Conservation (phyloP, 2,797 vertebrate species). For the Notamacropus eugenii region DNA sequence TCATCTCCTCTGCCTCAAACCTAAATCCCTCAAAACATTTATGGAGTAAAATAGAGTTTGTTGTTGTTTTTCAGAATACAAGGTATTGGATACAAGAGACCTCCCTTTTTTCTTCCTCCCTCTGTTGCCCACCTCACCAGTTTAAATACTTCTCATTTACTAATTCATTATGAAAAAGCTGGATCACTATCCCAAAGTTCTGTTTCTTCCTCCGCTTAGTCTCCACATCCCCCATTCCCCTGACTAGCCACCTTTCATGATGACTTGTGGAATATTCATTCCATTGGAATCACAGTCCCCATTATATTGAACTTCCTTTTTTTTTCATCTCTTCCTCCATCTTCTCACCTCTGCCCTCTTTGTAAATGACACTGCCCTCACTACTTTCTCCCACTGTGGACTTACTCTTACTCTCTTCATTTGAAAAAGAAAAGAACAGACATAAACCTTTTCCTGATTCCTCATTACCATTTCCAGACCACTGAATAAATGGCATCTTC, state of each 20-base stretch:
- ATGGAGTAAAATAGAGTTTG: not conserved
- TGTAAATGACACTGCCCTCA: not conserved
- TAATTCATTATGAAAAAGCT: not conserved
- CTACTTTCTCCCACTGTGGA: not conserved
- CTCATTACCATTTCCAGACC: not conserved
- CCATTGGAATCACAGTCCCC: not conserved
- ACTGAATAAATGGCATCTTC: not conserved
- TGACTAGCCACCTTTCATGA: not conserved
- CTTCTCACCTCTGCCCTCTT: not conserved
- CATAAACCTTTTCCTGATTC: not conserved
- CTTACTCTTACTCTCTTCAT: not conserved
- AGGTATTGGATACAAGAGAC: not conserved
- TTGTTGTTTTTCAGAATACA: not conserved
- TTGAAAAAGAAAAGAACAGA: not conserved
- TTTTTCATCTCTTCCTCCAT: not conserved
- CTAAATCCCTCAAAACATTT: not conserved
- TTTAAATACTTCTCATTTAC: slow-evolving; percentile 19
- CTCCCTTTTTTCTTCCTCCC: not conserved
- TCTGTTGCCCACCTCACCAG: not conserved
- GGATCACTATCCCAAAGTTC: not conserved
- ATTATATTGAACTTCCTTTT: not conserved
- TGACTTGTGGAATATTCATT: not conserved
- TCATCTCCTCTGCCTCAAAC: not conserved
- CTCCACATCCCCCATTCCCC: not conserved
- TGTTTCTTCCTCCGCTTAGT: not conserved